Evolutionary conservation across 2,888 invertebrate genomes (phyloP).

Genomic region (Drosophila diplacantha): DNA sequence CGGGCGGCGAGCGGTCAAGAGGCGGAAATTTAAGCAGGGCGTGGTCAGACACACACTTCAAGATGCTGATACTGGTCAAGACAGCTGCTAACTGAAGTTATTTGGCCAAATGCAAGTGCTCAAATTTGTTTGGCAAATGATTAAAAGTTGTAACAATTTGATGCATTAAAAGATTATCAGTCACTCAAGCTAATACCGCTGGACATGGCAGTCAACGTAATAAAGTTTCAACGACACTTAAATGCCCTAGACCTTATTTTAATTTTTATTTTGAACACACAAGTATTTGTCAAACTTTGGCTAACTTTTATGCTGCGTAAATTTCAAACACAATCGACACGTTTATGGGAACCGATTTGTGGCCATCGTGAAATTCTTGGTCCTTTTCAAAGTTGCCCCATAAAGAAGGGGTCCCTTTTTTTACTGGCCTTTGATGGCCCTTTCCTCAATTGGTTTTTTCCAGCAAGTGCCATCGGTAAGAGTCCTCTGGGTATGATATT

Average conservation of each 20-base stretch:
- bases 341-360: conserved; percentile 22
- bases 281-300: not conserved
- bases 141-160: conserved; percentile 16
- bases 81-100: conserved; percentile 24
- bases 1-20: conserved; percentile 3
- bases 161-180: conserved; percentile 24
- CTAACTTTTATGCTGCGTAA: conserved; percentile 12
- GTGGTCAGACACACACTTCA: conserved; percentile 7
- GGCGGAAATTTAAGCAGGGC: conserved; percentile 10
- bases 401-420: conserved; percentile 28
- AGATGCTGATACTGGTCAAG: conserved; percentile 21
- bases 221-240: conserved; percentile 8
- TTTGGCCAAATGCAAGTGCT: conserved; percentile 17
- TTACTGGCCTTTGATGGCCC: conserved; percentile 14
- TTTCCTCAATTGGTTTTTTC: conserved; percentile 15
- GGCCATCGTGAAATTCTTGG: conserved; percentile 9
- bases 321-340: conserved; percentile 16
- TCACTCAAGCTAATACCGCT: conserved; percentile 5
- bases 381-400: conserved; percentile 23
- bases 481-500: conserved; percentile 15
- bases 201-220: not conserved
- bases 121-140: not conserved
- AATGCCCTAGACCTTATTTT: not conserved
- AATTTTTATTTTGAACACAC: not conserved
- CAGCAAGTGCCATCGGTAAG: conserved; percentile 5